Conservation (phyloP, 2,888 invertebrate genomes). For the Mythimna lalbum region DNA sequence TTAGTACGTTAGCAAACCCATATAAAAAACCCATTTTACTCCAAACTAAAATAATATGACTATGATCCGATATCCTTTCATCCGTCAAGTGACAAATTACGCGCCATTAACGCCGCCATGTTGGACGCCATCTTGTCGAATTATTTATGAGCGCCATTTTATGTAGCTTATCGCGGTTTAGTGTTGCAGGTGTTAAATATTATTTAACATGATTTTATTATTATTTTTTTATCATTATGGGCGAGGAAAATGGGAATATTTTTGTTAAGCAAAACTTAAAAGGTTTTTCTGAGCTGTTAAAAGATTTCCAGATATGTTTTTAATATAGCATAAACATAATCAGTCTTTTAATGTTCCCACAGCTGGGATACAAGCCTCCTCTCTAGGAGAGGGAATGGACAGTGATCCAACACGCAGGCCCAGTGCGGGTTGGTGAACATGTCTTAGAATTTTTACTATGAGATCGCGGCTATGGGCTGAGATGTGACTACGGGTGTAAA, state of each 20-base stretch:
- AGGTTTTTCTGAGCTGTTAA: background rate
- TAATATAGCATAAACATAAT: too few species aligned
- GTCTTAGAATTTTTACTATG: too few species aligned
- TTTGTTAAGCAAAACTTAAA: background rate
- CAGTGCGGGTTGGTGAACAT: too few species aligned
- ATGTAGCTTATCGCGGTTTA: constrained; percentile 56
- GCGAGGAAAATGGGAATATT: background rate
- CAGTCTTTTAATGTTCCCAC: too few species aligned
- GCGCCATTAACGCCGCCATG: constrained; percentile 62
- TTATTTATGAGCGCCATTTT: constrained; percentile 66
- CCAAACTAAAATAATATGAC: constrained; percentile 24
- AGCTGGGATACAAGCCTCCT: too few species aligned
- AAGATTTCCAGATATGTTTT: background rate
- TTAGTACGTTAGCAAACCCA: too few species aligned
- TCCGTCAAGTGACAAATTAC: constrained; percentile 60
- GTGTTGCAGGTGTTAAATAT: constrained; percentile 43
- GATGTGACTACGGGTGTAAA: too few species aligned
- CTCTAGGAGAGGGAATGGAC: too few species aligned
- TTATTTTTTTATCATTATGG: constrained; percentile 6
- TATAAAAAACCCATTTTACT: background rate
- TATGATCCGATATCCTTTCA: constrained; percentile 46
- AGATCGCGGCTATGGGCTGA: too few species aligned
- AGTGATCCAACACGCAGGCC: too few species aligned
- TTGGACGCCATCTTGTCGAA: constrained; percentile 62
- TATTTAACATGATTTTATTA: constrained; percentile 20